Percentiles rank a stretch among this genome's conserved stretches.
phyloP scores from a whole-genome alignment of 2,797 vertebrate species.

The Tenualosa thibaudeaui region DNA sequence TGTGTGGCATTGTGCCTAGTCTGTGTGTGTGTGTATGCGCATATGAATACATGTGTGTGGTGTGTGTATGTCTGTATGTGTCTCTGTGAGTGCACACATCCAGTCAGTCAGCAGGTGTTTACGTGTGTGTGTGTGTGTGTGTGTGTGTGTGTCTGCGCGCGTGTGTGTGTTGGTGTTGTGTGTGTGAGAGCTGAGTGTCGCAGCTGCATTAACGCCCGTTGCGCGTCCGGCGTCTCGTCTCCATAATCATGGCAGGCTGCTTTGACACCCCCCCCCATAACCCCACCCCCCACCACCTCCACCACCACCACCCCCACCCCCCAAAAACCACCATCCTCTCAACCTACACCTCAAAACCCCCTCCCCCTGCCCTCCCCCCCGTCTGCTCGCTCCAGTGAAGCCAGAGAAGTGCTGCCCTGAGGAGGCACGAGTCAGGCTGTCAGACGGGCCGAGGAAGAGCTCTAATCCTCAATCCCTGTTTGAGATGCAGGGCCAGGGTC shows the following conservation, averaged over 20 bases:
- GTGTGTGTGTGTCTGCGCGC: neutral
- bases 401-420: conserved; percentile 43
- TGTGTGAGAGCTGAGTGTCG: neutral
- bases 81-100: neutral
- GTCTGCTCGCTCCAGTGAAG: conserved; percentile 32
- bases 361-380: neutral
- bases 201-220: neutral
- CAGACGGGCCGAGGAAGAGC: conserved; percentile 50
- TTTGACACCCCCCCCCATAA: neutral
- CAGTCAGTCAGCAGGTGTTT: neutral
- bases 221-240: neutral
- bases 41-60: conserved; percentile 23
- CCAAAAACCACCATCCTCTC: neutral
- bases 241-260: conserved; percentile 27
- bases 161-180: conserved; percentile 6
- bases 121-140: conserved; percentile 25
- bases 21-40: neutral
- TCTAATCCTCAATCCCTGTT: conserved; percentile 79
- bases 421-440: conserved; percentile 53
- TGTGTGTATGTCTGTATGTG: neutral
- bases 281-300: neutral
- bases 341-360: too few relatives aligned
- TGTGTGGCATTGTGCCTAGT: neutral
- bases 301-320: neutral
- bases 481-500: conserved; percentile 80